Evolutionary conservation across 2,797 vertebrate species (phyloP).

Genomic region (Phrynocephalus vlangalii): DNA sequence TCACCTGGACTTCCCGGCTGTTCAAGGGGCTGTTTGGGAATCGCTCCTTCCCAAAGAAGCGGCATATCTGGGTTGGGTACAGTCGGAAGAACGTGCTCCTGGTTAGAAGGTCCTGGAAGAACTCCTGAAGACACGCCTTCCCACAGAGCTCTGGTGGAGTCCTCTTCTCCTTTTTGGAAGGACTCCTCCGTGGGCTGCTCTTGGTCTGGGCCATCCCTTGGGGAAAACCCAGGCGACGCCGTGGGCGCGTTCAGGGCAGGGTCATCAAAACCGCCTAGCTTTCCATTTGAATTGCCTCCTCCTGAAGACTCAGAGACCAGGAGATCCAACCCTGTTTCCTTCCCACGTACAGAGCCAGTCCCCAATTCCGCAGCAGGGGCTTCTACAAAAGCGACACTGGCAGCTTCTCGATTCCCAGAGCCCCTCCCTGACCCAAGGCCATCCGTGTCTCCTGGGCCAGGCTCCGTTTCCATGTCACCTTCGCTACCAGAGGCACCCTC

Average conservation of each 20-base stretch:
- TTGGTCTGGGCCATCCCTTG: no score
- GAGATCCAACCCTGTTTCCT: background rate
- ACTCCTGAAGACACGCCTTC: background rate
- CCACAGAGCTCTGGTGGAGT: no score
- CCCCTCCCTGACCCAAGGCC: background rate
- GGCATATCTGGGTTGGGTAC: fast-evolving
- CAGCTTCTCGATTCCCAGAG: background rate
- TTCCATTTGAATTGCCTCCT: no score
- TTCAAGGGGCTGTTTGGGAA: background rate
- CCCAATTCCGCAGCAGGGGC: background rate
- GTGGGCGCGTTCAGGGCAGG: fast-evolving
- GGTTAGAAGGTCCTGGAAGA: background rate
- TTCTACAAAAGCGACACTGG: background rate
- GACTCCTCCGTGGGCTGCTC: background rate
- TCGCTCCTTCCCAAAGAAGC: background rate
- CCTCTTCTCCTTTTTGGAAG: background rate
- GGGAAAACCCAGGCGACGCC: no score
- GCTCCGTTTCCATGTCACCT: background rate
- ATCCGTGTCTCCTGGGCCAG: fast-evolving
- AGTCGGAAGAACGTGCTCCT: background rate
- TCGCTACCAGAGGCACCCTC: background rate
- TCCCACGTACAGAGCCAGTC: background rate
- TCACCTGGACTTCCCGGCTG: background rate
- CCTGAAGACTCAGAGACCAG: background rate
- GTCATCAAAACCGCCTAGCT: fast-evolving